Evolutionary conservation across 1,140 invertebrate genomes (phyloP).

Genomic region (Antheraea mylitta): DNA sequence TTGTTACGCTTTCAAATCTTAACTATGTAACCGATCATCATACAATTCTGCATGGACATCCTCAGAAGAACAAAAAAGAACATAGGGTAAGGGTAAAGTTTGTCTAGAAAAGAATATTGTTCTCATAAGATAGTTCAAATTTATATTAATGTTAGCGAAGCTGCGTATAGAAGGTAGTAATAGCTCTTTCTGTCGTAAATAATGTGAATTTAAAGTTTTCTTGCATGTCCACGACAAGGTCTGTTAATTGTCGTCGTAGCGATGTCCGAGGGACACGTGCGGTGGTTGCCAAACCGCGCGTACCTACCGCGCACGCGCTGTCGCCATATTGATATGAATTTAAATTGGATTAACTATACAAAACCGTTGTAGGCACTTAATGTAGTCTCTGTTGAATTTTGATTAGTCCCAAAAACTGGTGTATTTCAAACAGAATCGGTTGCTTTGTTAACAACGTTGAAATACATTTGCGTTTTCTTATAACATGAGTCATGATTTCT

Average conservation of each 20-base stretch:
- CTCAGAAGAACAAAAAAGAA: too few species aligned
- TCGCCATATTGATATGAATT: conserved; percentile 57
- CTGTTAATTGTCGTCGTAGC: conserved; percentile 29
- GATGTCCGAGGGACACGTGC: conserved; percentile 38
- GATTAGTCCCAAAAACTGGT: neutral
- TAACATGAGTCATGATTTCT: neutral
- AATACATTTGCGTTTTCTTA: neutral
- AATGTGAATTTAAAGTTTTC: neutral
- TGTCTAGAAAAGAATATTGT: too few species aligned
- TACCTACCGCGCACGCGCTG: conserved; percentile 51
- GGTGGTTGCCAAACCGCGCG: conserved; percentile 42
- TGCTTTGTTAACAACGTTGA: neutral
- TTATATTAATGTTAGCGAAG: too few species aligned
- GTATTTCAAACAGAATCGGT: conserved; percentile 1
- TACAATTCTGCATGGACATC: too few species aligned
- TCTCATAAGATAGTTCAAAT: too few species aligned
- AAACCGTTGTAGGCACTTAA: conserved; percentile 4
- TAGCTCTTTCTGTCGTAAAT: too few species aligned
- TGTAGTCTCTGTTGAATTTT: neutral
- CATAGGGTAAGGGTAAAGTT: too few species aligned
- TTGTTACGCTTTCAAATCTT: too few species aligned
- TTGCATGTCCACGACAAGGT: neutral
- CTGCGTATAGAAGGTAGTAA: too few species aligned
- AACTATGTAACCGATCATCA: too few species aligned
- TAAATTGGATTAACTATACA: conserved; percentile 53